These are phyloP conservation scores for Mystacornis crossleyi DNA, from an alignment of 2,113 vertebrate genomes.

Conservation along the genomic window DNA sequence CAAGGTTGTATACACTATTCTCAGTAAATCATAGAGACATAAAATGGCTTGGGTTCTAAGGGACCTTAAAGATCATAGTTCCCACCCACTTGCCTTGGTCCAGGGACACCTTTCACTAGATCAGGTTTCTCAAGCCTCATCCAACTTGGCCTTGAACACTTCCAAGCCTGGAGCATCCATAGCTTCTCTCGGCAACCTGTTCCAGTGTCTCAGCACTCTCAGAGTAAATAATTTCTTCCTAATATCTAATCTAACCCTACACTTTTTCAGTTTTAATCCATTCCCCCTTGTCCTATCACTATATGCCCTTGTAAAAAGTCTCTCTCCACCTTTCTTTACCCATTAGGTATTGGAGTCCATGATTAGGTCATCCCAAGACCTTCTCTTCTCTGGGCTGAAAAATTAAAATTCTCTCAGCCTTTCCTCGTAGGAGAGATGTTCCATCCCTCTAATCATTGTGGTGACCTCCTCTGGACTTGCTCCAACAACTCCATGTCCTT, in stretches of 20 bases:
- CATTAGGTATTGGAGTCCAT: background rate
- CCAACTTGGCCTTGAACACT: background rate
- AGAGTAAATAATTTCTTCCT: too few species aligned
- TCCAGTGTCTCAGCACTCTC: too few species aligned
- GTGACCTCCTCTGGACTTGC: background rate
- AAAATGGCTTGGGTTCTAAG: background rate
- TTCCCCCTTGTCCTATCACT: too few species aligned
- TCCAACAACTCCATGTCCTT: background rate
- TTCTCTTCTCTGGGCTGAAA: background rate
- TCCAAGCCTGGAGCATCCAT: too few species aligned
- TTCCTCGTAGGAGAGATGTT: background rate
- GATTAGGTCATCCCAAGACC: background rate
- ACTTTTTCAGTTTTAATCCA: too few species aligned
- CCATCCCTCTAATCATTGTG: background rate
- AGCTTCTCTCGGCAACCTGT: too few species aligned
- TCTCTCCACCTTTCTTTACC: background rate
- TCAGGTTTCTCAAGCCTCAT: background rate
- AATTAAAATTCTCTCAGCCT: background rate
- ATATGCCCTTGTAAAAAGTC: too few species aligned
- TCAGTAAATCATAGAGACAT: background rate
- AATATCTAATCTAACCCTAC: too few species aligned
- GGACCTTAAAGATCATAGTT: background rate
- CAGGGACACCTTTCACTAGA: background rate
- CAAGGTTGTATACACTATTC: background rate
- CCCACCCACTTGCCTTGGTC: background rate